These are phyloP conservation scores for Mythimna impura DNA, from an alignment of 2,888 invertebrate species.

Conservation along the genomic window DNA sequence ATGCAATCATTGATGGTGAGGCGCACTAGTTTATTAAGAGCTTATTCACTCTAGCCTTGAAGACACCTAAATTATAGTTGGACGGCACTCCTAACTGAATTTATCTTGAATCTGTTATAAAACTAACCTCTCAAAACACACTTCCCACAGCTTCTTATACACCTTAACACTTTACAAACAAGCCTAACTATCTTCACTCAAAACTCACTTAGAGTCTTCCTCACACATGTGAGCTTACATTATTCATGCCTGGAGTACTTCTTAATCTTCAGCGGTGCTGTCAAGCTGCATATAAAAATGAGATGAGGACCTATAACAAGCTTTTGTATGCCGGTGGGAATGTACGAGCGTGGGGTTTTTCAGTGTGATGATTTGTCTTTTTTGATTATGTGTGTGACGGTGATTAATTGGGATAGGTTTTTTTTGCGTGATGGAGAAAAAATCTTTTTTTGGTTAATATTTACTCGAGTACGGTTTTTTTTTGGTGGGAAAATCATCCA, in stretches of 20 bases:
- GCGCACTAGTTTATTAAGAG: no score
- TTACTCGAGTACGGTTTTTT: background rate
- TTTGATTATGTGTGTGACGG: conserved; percentile 19
- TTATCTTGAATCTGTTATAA: conserved; percentile 6
- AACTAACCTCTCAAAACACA: conserved; percentile 32
- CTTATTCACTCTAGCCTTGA: no score
- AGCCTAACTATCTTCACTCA: conserved; percentile 61
- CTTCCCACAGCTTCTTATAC: conserved; percentile 18
- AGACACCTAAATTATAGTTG: no score
- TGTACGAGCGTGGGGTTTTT: conserved; percentile 1
- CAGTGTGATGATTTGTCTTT: conserved; percentile 22
- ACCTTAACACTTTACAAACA: conserved; percentile 35
- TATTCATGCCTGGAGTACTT: conserved; percentile 73
- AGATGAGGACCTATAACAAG: conserved; percentile 71
- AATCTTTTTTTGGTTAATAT: background rate
- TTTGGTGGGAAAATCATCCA: no score
- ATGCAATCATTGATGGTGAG: no score
- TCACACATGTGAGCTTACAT: conserved; percentile 75
- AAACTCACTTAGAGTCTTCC: conserved; percentile 67
- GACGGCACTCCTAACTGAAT: conserved; percentile 4
- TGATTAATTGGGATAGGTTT: conserved; percentile 27
- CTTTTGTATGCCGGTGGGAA: conserved; percentile 55
- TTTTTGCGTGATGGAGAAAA: background rate
- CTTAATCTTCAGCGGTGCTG: conserved; percentile 59
- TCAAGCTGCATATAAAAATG: conserved; percentile 66